phyloP scores from a whole-genome alignment of 2,113 vertebrate species.

The Setophaga kirtlandii region DNA sequence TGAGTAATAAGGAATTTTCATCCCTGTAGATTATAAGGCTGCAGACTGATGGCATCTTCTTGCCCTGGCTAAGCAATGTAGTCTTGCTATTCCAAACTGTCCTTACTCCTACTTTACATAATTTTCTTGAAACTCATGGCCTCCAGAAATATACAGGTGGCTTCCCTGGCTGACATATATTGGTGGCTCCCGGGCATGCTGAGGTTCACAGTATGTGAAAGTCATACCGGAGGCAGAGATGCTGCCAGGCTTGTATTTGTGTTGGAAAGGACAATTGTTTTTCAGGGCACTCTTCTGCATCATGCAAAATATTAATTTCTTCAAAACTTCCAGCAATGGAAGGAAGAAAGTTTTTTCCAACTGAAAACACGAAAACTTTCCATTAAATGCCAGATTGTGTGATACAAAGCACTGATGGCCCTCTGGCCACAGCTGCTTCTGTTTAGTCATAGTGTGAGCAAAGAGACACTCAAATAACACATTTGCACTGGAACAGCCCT shows the following conservation, averaged over 20 bases:
- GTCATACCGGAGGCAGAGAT: neutral
- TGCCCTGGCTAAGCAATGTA: neutral
- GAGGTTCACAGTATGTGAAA: neutral
- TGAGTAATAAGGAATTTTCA: neutral
- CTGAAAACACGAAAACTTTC: constrained; percentile 66
- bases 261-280: constrained; percentile 16
- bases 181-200: neutral
- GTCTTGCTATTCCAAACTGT: neutral
- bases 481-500: constrained; percentile 73
- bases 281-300: constrained; percentile 36
- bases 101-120: neutral
- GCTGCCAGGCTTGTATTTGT: neutral
- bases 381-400: constrained; percentile 71
- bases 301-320: constrained; percentile 57
- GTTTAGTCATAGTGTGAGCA: constrained; percentile 80
- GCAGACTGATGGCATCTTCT: neutral
- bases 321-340: constrained; percentile 56
- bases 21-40: neutral
- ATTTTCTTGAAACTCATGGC: neutral
- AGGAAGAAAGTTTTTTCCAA: constrained; percentile 58
- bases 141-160: neutral
- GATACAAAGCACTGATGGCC: constrained; percentile 67
- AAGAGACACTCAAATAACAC: constrained; percentile 67
- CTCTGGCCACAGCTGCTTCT: constrained; percentile 80
- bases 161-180: neutral